Conservation (phyloP, 2,113 vertebrate genomes). For the Ibidorhyncha struthersii region DNA sequence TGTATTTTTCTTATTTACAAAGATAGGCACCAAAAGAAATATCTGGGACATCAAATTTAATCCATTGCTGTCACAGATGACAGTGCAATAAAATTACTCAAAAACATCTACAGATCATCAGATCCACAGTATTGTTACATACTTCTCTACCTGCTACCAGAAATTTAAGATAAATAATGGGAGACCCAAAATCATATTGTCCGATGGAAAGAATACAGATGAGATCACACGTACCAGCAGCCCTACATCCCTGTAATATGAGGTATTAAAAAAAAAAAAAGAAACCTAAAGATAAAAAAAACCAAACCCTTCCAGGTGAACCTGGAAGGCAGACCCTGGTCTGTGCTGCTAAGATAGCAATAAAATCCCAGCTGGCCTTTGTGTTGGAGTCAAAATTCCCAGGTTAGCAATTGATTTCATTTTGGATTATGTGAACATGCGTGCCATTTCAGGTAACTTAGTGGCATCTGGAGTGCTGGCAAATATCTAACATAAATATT, state of each 20-base stretch:
- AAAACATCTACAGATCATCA: background rate
- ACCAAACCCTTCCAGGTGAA: background rate
- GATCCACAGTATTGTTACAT: background rate
- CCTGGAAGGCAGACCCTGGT: background rate
- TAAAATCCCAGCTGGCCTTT: background rate
- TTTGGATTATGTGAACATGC: background rate
- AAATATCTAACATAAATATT: background rate
- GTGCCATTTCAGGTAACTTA: background rate
- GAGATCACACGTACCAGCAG: background rate
- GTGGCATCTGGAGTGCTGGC: background rate
- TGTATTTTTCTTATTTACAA: background rate
- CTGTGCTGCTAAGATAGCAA: background rate
- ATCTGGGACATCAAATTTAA: background rate
- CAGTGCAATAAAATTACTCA: background rate
- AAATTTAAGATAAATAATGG: background rate
- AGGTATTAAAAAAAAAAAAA: no score
- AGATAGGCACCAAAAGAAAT: background rate
- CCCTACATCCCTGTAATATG: background rate
- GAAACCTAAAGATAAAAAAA: background rate
- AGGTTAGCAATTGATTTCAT: background rate
- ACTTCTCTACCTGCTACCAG: background rate
- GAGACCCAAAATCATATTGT: background rate
- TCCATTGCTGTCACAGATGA: background rate
- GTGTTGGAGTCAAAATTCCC: background rate
- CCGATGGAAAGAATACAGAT: background rate